Evolutionary conservation across 2,113 vertebrate genomes (phyloP).

Genomic region (Lepus timidus): DNA sequence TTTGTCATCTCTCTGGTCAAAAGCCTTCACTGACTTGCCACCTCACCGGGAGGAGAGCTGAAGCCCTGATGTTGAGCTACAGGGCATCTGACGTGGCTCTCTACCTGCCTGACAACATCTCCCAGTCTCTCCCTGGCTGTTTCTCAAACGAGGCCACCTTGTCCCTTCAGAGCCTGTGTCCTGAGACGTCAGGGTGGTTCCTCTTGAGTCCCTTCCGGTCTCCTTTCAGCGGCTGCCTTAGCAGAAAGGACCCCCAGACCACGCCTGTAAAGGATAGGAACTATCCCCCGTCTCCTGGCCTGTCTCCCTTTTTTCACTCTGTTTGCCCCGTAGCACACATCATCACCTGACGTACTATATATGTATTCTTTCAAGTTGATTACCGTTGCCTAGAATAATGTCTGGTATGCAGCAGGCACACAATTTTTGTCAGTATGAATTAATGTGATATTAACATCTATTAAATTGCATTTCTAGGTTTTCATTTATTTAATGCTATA

Average conservation of each 20-base stretch:
- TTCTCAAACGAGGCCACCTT: neutral
- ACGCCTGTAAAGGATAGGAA: slow-evolving; percentile 7
- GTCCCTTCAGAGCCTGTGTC: neutral
- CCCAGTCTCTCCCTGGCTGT: neutral
- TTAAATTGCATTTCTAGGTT: slow-evolving; percentile 29
- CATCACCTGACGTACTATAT: neutral
- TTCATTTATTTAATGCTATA: slow-evolving; percentile 28
- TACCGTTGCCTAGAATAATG: neutral
- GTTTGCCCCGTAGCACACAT: neutral
- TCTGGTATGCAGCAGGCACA: neutral
- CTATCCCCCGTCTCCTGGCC: neutral
- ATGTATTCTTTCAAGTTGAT: neutral
- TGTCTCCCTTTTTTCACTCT: neutral
- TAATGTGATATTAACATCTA: neutral
- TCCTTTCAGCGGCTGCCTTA: slow-evolving; percentile 37
- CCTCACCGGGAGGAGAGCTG: neutral
- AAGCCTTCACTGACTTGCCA: neutral
- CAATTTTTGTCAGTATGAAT: slow-evolving; percentile 41
- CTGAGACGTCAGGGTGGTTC: neutral
- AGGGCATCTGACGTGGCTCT: neutral
- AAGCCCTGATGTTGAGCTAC: neutral
- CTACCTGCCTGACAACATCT: neutral
- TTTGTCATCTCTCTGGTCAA: neutral
- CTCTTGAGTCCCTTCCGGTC: neutral
- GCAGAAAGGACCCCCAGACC: neutral